Evolutionary conservation across 2,888 invertebrate species (phyloP).

Genomic region (Heteropelma amictum): DNA sequence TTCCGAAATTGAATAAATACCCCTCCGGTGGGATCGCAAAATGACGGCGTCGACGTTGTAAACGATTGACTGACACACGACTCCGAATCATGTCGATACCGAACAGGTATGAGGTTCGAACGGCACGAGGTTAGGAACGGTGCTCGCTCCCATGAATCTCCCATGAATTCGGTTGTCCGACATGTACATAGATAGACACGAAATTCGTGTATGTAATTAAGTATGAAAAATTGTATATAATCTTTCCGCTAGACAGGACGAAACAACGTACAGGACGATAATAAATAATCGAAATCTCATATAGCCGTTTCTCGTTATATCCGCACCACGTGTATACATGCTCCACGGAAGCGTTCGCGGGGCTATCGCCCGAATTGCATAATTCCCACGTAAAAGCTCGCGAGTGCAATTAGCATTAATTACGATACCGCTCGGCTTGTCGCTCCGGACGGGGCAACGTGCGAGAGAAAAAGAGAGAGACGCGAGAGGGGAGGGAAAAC

Average conservation of each 20-base stretch:
- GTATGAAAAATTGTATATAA: conserved; percentile 47
- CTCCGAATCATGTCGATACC: conserved; percentile 20
- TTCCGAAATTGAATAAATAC: too few species aligned
- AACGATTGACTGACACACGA: conserved; percentile 25
- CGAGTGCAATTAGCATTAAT: conserved; percentile 71
- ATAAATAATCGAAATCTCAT: conserved; percentile 56
- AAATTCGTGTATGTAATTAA: conserved; percentile 48
- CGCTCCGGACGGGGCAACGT: conserved; percentile 33
- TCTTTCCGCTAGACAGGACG: conserved; percentile 30
- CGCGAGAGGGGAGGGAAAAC: neutral
- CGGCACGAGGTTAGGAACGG: neutral
- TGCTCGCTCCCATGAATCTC: conserved; percentile 10
- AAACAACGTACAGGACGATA: conserved; percentile 39
- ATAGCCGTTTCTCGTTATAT: conserved; percentile 48
- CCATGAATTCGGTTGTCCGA: conserved; percentile 27
- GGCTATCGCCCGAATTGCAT: conserved; percentile 63
- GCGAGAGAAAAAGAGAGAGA: conserved; percentile 25
- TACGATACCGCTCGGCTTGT: conserved; percentile 66
- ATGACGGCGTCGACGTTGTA: conserved; percentile 12
- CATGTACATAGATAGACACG: too few species aligned
- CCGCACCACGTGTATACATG: neutral
- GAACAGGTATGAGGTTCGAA: too few species aligned
- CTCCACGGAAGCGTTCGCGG: conserved; percentile 55
- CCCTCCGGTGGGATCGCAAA: too few species aligned
- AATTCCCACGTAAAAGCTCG: conserved; percentile 66